A percentile compares a stretch with the other conserved stretches of the same genome.
These are phyloP conservation scores for Planiliza haematocheilus DNA, from an alignment of 2,113 vertebrate species.

Conservation along the genomic window DNA sequence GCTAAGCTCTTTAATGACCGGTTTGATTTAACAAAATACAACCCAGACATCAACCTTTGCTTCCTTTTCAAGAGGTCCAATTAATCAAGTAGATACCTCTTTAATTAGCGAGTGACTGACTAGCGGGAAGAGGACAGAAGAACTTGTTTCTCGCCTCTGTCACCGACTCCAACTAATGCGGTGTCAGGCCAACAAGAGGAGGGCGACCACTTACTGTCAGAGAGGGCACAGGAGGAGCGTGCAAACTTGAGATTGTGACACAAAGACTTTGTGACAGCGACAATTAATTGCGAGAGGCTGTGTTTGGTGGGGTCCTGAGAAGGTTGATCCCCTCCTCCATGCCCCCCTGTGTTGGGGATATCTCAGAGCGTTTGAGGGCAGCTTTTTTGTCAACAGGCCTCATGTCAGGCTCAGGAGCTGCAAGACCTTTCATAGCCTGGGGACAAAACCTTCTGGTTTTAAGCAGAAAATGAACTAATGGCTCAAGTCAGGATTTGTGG, in stretches of 20 bases:
- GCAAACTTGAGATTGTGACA: slow-evolving; percentile 67
- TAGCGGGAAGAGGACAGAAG: slow-evolving; percentile 6
- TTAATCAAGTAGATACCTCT: slow-evolving; percentile 70
- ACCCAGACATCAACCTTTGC: slow-evolving; percentile 24
- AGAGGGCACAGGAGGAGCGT: slow-evolving; percentile 50
- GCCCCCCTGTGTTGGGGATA: slow-evolving; percentile 24
- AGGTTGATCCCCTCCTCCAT: slow-evolving; percentile 56
- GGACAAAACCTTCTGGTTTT: slow-evolving; percentile 45
- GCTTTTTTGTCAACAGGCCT: slow-evolving; percentile 37
- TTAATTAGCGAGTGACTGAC: slow-evolving; percentile 61
- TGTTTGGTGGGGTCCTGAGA: slow-evolving; percentile 39
- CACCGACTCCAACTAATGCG: slow-evolving; percentile 36
- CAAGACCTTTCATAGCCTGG: neutral
- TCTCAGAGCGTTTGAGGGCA: slow-evolving; percentile 41
- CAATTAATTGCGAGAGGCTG: slow-evolving; percentile 71
- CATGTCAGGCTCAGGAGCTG: slow-evolving; percentile 7
- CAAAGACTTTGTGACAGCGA: slow-evolving; percentile 63
- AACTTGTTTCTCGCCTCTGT: slow-evolving; percentile 32
- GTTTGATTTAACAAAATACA: slow-evolving; percentile 56
- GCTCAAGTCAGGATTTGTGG: slow-evolving; percentile 9
- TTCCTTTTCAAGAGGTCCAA: slow-evolving; percentile 53
- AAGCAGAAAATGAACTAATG: slow-evolving; percentile 43
- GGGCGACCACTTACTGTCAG: slow-evolving; percentile 55
- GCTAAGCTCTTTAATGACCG: slow-evolving; percentile 45
- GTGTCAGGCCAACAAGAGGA: slow-evolving; percentile 50